Conservation (phyloP, 1,140 invertebrate genomes). For the Microplitis mediator region DNA sequence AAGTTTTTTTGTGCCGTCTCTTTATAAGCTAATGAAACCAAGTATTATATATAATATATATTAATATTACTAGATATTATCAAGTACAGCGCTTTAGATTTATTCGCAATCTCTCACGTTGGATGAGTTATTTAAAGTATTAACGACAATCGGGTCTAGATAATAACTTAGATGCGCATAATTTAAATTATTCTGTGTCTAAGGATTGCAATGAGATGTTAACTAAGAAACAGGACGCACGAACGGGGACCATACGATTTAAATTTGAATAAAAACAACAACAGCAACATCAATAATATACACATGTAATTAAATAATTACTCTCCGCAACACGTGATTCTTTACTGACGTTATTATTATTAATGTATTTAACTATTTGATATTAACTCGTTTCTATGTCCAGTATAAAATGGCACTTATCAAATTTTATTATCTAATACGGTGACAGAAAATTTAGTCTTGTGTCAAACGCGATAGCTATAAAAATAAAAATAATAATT, state of each 20-base stretch:
- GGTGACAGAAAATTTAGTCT: no score
- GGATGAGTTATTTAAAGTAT: neutral
- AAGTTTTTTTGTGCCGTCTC: constrained; percentile 12
- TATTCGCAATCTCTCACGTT: constrained; percentile 26
- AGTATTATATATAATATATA: neutral
- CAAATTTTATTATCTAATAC: no score
- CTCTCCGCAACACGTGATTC: neutral
- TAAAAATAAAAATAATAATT: no score
- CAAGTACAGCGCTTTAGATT: no score
- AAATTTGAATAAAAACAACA: constrained; percentile 14
- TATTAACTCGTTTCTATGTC: no score
- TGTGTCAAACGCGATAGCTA: no score
- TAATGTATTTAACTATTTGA: no score
- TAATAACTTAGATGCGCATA: neutral
- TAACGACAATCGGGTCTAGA: constrained; percentile 7
- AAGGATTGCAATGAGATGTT: neutral
- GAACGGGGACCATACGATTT: constrained; percentile 22
- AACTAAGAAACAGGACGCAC: neutral
- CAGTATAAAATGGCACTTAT: no score
- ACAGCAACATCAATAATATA: neutral
- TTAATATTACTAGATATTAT: neutral
- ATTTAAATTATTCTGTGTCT: neutral
- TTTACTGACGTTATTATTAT: no score
- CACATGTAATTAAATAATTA: neutral
- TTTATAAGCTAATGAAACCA: neutral